Evolutionary conservation across 2,888 invertebrate genomes (phyloP).

Genomic region (Andrena minutula): DNA sequence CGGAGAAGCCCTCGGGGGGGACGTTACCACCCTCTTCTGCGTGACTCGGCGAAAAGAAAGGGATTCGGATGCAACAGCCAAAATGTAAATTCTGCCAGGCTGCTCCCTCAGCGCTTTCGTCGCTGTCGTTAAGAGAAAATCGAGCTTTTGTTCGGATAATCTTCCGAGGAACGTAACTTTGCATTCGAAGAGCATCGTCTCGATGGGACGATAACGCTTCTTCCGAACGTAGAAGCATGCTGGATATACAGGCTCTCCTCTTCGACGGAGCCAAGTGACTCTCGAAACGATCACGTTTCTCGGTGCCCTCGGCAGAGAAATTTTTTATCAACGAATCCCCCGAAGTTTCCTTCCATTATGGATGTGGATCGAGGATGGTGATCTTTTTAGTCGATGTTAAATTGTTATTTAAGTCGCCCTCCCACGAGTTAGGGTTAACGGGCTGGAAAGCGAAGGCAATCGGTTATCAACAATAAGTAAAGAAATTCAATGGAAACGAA

Average conservation of each 20-base stretch:
- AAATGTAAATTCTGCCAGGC: constrained; percentile 16
- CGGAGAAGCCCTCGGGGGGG: constrained; percentile 25
- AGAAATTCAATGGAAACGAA: too few species aligned
- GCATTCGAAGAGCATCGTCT: neutral
- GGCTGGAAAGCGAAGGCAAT: neutral
- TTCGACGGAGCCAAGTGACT: constrained; percentile 1
- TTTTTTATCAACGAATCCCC: neutral
- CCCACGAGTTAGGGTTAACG: neutral
- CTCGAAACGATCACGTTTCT: neutral
- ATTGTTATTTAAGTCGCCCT: constrained; percentile 51
- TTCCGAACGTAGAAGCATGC: neutral
- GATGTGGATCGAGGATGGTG: too few species aligned
- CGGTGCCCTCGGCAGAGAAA: neutral
- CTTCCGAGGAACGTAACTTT: neutral
- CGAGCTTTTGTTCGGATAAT: constrained; percentile 3
- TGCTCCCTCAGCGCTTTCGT: constrained; percentile 38
- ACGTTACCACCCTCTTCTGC: constrained; percentile 33
- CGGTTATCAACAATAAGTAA: too few species aligned
- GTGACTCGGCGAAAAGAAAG: constrained; percentile 41
- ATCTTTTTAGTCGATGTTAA: too few species aligned
- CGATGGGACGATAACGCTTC: constrained; percentile 6
- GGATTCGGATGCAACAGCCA: constrained; percentile 34
- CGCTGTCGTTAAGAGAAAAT: constrained; percentile 31
- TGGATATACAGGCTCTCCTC: neutral
- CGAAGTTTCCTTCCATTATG: neutral